Base-by-base conservation (phyloP, 2,888 invertebrate species). In the Zaprionus bogoriensis region DNA sequence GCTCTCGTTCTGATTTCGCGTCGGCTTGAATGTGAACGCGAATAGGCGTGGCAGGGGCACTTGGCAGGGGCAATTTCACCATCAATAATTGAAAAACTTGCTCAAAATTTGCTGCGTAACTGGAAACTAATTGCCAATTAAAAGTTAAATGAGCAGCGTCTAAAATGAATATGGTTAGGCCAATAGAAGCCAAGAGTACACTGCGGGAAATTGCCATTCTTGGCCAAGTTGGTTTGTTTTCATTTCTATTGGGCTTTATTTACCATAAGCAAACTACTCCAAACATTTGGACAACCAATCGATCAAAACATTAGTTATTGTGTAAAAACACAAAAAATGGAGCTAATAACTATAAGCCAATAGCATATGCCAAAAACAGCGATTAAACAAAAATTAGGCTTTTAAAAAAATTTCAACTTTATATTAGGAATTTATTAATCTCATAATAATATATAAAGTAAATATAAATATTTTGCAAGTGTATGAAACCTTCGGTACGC, bases 1-100 rank as follows among this genome's bases (percentile, higher is more conserved):
- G n/a, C n/a, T n/a, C n/a, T n/a, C n/a, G n/a, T n/a, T n/a, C n/a
- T n/a, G n/a, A n/a, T n/a, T n/a, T n/a, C 3, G 4, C 17, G 3
- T 2, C 14, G 0, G 17, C 9, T 25, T 48, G 36, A 30, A 27
- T 70, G 70, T 57, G 70, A 70, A 70, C 20, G 28, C 17, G 46
- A 60, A 54, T 71, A 70, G 60, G 45, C 59, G 4, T 6, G 9
- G 38, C 50, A 25, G 30, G 14, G 48, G 42, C 60, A 28, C 39
- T 45, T 50, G 14, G 60, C 32, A 17, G 63, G 14, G 39, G 68
- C 68, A 63, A 72, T 68, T 72, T 64, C 45, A 38, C 51, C 74
- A 72, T 72, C 69, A 74, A 72, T 72, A 69, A 72, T 72, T 72
- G 58, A 72, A 74, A 67, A 72, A 72, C 69, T 72, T 72, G 72